Percentiles rank a stretch among this genome's conserved stretches.
These are phyloP conservation scores for Hydractinia echinata DNA, from an alignment of 30 jellyfish, hydroid and myxozoan species.

Conservation along the genomic window DNA sequence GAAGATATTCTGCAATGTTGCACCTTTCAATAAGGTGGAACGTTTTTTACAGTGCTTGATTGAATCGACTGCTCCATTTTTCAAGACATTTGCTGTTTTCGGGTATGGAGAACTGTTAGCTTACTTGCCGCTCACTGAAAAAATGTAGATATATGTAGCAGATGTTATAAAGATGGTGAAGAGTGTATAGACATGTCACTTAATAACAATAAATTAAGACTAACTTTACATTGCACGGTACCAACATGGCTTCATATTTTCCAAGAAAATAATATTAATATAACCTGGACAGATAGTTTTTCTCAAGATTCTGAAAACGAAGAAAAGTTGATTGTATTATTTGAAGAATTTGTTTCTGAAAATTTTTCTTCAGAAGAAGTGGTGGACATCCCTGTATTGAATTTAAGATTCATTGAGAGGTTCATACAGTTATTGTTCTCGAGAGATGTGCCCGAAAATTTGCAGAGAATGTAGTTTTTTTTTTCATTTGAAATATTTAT, in stretches of 20 bases:
- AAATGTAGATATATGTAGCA: conserved; percentile 5
- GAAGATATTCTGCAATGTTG: background rate
- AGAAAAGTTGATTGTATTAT: background rate
- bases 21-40: background rate
- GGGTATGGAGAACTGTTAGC: conserved; percentile 14
- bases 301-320: background rate
- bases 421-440: background rate
- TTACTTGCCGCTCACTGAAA: background rate
- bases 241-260: background rate
- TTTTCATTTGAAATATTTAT: too few species aligned
- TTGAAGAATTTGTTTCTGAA: background rate
- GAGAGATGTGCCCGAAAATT: background rate
- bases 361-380: background rate
- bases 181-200: too few species aligned
- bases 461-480: too few species aligned
- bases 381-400: background rate
- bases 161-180: background rate
- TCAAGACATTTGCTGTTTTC: background rate
- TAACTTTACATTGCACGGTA: too few species aligned
- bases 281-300: background rate
- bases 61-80: background rate
- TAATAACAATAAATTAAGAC: too few species aligned
- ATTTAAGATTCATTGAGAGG: background rate
- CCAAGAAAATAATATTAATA: background rate
- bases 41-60: background rate